Base-by-base conservation (phyloP, 2,888 invertebrate species). In the Cryptocephalus primarius region DNA sequence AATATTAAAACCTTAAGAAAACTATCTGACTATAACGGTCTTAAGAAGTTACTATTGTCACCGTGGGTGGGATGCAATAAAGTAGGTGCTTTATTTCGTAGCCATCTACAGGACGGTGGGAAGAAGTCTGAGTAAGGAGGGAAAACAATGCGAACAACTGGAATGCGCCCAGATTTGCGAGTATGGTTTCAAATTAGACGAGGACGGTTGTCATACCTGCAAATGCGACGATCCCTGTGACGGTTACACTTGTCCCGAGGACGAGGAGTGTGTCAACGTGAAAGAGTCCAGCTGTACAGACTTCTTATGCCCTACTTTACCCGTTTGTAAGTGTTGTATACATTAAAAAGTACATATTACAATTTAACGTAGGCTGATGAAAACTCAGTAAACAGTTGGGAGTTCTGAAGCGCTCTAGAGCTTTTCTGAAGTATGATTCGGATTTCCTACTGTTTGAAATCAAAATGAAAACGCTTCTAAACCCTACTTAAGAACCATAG, bases 151-250 rank as follows among this genome's bases (percentile, higher is more conserved):
- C 56, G 79, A 83, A 36, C 74, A 77, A 8, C 77, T 84, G 4
- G 80, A 88, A 42, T 90, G 90, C 61, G 85, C 88, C 0, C 84
- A 85, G 3, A 80, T 88, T 40, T 90, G 90, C 60, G 88, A 89
- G 64, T 89, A 88, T 58, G 90, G 90, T 1, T 89, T 87, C 66
- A 84, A 83, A 69, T 75, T 78, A 22, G 77, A 78, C 51, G 60
- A 72, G 8, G 75, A 79, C 43, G 88, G 88, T 1, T 90, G 90
- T 59, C 82, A 85, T 0, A 87, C 84, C 0, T 90, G 90, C 63
- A 88, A 88, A 65, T 90, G 90, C 62, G 85, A 88, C 43, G 83
- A 89, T 62, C 88, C 89, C 1, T 90, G 89, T 60, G 84, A 85
- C 48, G 85, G 86, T 33, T 87, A 78, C 66, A 76, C 79, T 11